phyloP scores from a whole-genome alignment of 2,797 vertebrate species.

The Rhynchotus rufescens region DNA sequence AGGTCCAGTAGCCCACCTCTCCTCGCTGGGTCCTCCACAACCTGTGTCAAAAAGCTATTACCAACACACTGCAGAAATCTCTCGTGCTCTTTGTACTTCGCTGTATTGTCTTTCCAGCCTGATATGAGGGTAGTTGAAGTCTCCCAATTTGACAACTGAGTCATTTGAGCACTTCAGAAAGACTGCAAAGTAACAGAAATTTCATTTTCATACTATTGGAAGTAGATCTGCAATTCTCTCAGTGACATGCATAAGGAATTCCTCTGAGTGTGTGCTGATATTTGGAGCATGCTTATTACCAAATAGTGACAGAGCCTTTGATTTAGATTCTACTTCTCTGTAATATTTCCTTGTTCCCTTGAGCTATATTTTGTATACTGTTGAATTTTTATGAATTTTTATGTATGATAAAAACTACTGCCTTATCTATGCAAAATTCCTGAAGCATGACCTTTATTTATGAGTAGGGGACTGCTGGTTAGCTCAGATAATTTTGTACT shows the following conservation, averaged over 20 bases:
- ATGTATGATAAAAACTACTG: neutral
- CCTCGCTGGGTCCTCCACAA: too few relatives aligned
- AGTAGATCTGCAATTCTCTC: constrained; percentile 7
- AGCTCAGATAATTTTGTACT: neutral
- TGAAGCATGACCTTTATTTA: neutral
- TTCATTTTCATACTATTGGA: neutral
- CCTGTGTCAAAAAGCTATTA: too few relatives aligned
- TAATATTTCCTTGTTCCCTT: neutral
- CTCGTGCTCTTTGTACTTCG: too few relatives aligned
- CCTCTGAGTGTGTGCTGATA: neutral
- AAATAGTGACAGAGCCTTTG: neutral
- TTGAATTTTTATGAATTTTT: neutral
- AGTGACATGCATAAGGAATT: neutral
- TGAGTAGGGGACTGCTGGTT: neutral
- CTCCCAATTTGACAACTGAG: neutral
- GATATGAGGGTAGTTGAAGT: too few relatives aligned
- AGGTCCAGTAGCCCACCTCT: too few relatives aligned
- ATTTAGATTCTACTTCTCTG: neutral
- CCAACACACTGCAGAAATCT: too few relatives aligned
- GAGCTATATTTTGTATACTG: neutral
- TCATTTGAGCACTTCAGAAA: neutral
- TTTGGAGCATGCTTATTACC: neutral
- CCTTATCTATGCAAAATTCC: neutral
- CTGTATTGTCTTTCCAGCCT: too few relatives aligned
- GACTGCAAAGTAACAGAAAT: neutral